phyloP scores from a whole-genome alignment of 2,797 vertebrate species.

The Echeneis naucrates region DNA sequence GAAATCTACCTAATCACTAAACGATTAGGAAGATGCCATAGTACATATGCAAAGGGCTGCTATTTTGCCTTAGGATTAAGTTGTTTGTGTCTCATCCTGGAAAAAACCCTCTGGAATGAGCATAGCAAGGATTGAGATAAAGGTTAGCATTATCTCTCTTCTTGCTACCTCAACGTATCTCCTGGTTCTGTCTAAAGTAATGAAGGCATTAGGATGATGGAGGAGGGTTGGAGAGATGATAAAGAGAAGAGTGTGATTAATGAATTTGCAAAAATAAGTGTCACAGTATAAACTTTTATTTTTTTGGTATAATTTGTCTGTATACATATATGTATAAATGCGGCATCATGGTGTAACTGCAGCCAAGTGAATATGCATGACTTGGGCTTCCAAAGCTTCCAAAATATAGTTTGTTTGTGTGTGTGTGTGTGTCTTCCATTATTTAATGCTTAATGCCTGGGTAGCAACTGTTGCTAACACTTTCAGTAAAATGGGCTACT shows the following conservation, averaged over 20 bases:
- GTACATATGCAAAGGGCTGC: too few relatives aligned
- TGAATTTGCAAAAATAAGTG: neutral
- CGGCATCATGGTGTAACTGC: neutral
- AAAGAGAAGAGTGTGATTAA: neutral
- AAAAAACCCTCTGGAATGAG: slow-evolving; percentile 18
- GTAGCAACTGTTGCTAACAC: slow-evolving; percentile 50
- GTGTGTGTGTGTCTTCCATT: slow-evolving; percentile 28
- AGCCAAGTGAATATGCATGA: neutral
- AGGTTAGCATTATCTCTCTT: slow-evolving; percentile 33
- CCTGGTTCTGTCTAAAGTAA: slow-evolving; percentile 45
- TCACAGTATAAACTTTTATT: slow-evolving; percentile 3
- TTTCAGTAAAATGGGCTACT: slow-evolving; percentile 42
- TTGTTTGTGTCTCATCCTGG: slow-evolving; percentile 17
- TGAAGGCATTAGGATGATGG: slow-evolving; percentile 32
- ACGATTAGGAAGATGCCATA: neutral
- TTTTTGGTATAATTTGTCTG: neutral
- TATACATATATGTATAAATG: neutral
- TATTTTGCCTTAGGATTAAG: neutral
- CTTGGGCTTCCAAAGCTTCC: neutral
- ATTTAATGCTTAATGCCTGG: slow-evolving; percentile 34
- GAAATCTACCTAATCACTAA: neutral
- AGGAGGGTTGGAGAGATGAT: neutral
- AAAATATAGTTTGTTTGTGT: neutral
- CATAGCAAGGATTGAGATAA: slow-evolving; percentile 46
- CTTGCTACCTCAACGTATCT: slow-evolving; percentile 50